These are phyloP conservation scores for Apodemus speciosus DNA, from an alignment of 2,113 vertebrate species.

Conservation along the genomic window DNA sequence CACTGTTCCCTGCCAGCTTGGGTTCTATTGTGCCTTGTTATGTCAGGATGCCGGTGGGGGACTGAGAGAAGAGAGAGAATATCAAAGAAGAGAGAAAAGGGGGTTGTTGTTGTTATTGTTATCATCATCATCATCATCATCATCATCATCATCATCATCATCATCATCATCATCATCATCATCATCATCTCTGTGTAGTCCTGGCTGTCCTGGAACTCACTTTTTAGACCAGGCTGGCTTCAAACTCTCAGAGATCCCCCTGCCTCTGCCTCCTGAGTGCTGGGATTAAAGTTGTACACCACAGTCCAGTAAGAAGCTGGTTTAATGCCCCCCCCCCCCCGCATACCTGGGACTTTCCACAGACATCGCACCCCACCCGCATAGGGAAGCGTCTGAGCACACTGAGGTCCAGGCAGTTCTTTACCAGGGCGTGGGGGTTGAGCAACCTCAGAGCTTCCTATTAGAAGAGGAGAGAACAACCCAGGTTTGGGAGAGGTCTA, in stretches of 20 bases:
- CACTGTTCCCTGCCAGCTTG: background rate
- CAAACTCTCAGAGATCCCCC: background rate
- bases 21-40: background rate
- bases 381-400: rapidly evolving
- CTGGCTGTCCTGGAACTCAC: background rate
- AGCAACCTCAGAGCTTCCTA: background rate
- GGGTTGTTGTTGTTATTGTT: too few species aligned
- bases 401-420: background rate
- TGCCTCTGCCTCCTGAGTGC: background rate
- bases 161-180: too few species aligned
- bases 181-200: background rate
- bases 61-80: background rate
- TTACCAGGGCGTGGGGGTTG: background rate
- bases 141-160: background rate
- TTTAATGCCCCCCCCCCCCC: too few species aligned
- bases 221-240: background rate
- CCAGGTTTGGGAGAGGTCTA: background rate
- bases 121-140: too few species aligned
- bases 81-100: background rate
- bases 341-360: background rate
- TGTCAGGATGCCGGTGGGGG: background rate
- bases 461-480: background rate
- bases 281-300: background rate
- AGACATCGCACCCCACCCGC: rapidly evolving
- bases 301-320: background rate